A percentile compares a stretch with the other conserved stretches of the same genome.
phyloP scores from a whole-genome alignment of 2,113 vertebrate species.

The Mirounga angustirostris region DNA sequence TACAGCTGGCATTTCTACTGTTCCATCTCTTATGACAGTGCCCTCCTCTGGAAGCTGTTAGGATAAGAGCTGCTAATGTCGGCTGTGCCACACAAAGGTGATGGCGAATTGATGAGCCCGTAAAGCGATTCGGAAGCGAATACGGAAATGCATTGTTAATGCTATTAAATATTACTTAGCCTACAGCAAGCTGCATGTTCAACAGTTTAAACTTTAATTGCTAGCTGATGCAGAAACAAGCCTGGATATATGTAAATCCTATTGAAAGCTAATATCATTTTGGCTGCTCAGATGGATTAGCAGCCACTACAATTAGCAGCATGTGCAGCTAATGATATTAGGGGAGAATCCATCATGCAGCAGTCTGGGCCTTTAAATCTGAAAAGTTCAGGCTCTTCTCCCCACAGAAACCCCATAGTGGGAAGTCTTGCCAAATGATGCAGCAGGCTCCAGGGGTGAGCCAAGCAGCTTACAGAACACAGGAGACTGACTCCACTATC shows the following conservation, averaged over 20 bases:
- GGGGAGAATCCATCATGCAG: slow-evolving; percentile 85
- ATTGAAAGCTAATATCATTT: slow-evolving; percentile 92
- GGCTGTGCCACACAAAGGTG: slow-evolving; percentile 62
- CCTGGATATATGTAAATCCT: slow-evolving; percentile 92
- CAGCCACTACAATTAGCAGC: slow-evolving; percentile 90
- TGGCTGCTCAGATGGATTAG: slow-evolving; percentile 89
- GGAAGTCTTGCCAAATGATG: slow-evolving; percentile 55
- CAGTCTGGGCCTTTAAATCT: slow-evolving; percentile 80
- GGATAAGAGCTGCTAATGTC: background rate
- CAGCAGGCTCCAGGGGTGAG: slow-evolving; percentile 18
- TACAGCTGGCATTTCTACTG: background rate
- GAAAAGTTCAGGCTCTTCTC: slow-evolving; percentile 54
- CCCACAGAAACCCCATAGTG: slow-evolving; percentile 48
- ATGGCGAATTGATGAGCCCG: slow-evolving; percentile 79
- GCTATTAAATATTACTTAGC: slow-evolving; percentile 89
- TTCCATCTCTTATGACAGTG: background rate
- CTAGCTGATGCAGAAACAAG: slow-evolving; percentile 87
- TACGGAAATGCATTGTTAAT: slow-evolving; percentile 86
- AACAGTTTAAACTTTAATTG: slow-evolving; percentile 91
- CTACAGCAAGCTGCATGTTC: slow-evolving; percentile 85
- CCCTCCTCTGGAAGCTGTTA: slow-evolving; percentile 75
- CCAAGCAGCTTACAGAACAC: slow-evolving; percentile 82
- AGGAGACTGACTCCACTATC: slow-evolving; percentile 86
- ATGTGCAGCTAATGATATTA: slow-evolving; percentile 90
- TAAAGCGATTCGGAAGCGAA: slow-evolving; percentile 82